Evolutionary conservation across 2,888 invertebrate genomes (phyloP), one percentile per base, ranked within the genome.

Genomic region (Agriopis leucophaearia): DNA sequence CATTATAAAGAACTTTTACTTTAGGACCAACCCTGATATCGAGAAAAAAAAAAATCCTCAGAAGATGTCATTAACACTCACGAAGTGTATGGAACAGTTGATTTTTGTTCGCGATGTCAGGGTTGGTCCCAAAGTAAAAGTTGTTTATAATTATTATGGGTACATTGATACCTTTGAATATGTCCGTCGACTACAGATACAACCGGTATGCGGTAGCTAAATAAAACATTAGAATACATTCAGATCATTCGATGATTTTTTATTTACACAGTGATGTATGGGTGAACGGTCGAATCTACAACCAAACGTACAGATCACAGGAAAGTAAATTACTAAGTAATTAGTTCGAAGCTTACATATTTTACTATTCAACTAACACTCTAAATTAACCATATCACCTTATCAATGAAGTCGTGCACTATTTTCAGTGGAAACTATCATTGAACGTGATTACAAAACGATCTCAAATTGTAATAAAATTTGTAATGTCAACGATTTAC

Each of bases 181-280:
- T 27, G 27, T 27, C 27, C 27, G 27, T 27, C 27, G 27, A 4
- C n/a, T 3, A 8, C 16, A 47, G 2, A 10, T 15, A 9, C 8
- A 15, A 8, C 1, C 8, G 16, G 9, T 15, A 15, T 12, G 12
- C 45, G 44, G 47, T 18, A 42, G 9, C 35, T 8, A 78, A 93
- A 90, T 90, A 83, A 92, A 90, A 91, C 85, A 78, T 80, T 48
- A 16, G 47, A 44, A 71, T 90, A 93, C 93, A 94, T 91, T 91
- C 87, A 94, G 92, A 94, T 92, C 90, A 89, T 91, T 91, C 90
- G 89, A 92, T 92, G 91, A 90, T 82, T 88, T 81, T 93, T 94
- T 93, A 94, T 94, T 93, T 93, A 94, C 92, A 92, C 81, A 88
- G 86, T 91, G 89, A 87, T 87, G 86, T 83, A 81, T 80, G 78